A percentile compares a stretch with the other conserved stretches of the same genome.
These are phyloP conservation scores for Anas bernieri DNA, from an alignment of 2,797 vertebrate genomes.

Conservation along the genomic window DNA sequence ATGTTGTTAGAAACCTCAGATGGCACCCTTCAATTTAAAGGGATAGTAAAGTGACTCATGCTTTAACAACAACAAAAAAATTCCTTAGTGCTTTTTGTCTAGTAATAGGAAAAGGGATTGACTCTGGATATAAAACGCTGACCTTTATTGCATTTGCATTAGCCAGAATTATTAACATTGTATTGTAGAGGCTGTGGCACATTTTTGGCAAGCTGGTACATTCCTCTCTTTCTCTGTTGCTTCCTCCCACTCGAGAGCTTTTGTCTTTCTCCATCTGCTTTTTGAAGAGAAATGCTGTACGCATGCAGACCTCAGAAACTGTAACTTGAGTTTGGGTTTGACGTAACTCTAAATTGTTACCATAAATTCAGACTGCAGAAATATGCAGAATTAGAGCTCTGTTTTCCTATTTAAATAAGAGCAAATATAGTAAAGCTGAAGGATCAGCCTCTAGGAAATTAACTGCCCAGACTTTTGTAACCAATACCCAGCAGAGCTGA, in stretches of 20 bases:
- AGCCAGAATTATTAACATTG: constrained; percentile 53
- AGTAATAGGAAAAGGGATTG: constrained; percentile 26
- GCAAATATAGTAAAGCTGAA: neutral
- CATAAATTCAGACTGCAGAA: constrained; percentile 18
- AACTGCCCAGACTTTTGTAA: neutral
- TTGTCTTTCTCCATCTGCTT: constrained; percentile 59
- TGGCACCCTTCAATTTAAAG: constrained; percentile 39
- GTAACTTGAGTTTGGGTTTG: constrained; percentile 17
- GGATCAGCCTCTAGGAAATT: neutral
- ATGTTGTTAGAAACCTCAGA: constrained; percentile 7
- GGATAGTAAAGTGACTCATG: constrained; percentile 16
- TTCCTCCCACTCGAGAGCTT: constrained; percentile 54
- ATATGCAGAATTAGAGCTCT: neutral
- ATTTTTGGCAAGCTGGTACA: constrained; percentile 67
- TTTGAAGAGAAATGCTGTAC: neutral
- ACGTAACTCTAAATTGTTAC: neutral
- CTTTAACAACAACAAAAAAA: neutral
- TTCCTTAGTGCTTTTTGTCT: neutral
- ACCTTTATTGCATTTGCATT: constrained; percentile 48
- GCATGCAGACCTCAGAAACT: neutral
- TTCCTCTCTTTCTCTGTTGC: constrained; percentile 47
- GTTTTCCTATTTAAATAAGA: neutral
- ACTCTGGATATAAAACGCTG: constrained; percentile 29
- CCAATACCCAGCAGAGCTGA: neutral
- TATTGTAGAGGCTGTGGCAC: constrained; percentile 37